Base-by-base conservation (phyloP, 2,797 vertebrate genomes). In the Muscicapa striata region DNA sequence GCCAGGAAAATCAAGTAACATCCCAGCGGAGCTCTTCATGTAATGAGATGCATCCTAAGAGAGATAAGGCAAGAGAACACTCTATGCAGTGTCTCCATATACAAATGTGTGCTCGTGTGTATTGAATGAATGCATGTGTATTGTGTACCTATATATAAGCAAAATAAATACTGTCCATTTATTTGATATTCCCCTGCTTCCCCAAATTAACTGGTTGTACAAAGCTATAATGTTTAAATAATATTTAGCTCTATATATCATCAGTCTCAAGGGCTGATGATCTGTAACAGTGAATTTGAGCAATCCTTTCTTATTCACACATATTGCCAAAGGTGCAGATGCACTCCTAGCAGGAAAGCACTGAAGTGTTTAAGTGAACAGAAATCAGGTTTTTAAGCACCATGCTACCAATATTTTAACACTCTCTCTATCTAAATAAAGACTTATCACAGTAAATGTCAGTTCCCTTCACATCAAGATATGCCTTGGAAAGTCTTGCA, bases 321-420 rank as follows among this genome's bases (percentile, higher is more conserved):
- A 22, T 69, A 18, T 64, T 90, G 51, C 14, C 49, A 88, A 70
- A 91, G 67, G 66, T 61, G 14, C 43, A 93, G 80, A 68, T 58
- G 48, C 45, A 75, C 82, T 87, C 81, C 67, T 84, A 46, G 32
- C 64, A 84, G 66, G 87, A 86, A 95, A 96, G 24, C 69, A 64
- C 20, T 73, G 78, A 93, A 70, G 49, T 82, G 84, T 72, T 87
- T 96, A 94, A 96, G 48, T 93, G 91, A 97, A 75, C 24, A 90
- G 54, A 62, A 95, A 93, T 91, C 73, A 73, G 36, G 48, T 94
- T 96, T 95, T 61, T 41, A 95, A 92, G 54, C 51, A 81, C 27
- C 13, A 16, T 55, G 38, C 27, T 80, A 72, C 94, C 79, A 69
- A 64, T 89, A 84, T 87, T 96, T 97, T 95, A 94, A 80, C 59